Base-by-base conservation (phyloP, 2,888 invertebrate genomes). In the Salpingus planirostris region DNA sequence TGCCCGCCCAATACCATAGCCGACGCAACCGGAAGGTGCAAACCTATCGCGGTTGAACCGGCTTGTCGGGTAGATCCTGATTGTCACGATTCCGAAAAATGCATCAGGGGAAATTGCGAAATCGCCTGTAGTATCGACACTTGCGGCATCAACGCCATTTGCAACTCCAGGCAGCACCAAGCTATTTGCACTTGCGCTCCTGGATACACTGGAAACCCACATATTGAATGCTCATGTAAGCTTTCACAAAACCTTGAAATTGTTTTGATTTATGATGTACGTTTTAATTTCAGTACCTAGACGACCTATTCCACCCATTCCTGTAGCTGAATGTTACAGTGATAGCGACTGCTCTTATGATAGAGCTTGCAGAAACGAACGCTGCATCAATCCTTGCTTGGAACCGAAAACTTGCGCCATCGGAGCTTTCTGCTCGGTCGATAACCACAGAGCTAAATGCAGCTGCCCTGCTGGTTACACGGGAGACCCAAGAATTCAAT, bases 121-220 rank as follows among this genome's bases (percentile, higher is more conserved):
- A 80, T 84, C 34, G 87, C 88, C 3, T 91, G 91, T 51, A 73
- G 73, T 40, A 69, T 82, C 2, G 80, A 83, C 45, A 70, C 73
- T 13, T 91, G 90, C 52, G 91, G 90, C 35, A 69, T 82, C 27
- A 89, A 89, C 53, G 87, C 91, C 2, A 72, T 83, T 39, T 91
- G 90, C 55, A 76, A 73, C 54, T 80, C 88, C 1, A 58, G 70
- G 12, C 77, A 79, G 46, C 90, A 91, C 55, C 75, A 76, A 43
- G 81, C 84, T 1, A 71, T 79, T 26, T 91, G 91, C 56, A 70
- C 73, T 8, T 91, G 91, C 58, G 78, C 88, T 10, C 67, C 74
- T 7, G 86, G 80, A 12, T 88, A 83, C 55, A 72, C 69, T 21
- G 88, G 88, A 50, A 86, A 86, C 59, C 77, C 88, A 6, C 77